Evolutionary conservation across 2,888 invertebrate species (phyloP).

Genomic region (Tanypteryx hageni): DNA sequence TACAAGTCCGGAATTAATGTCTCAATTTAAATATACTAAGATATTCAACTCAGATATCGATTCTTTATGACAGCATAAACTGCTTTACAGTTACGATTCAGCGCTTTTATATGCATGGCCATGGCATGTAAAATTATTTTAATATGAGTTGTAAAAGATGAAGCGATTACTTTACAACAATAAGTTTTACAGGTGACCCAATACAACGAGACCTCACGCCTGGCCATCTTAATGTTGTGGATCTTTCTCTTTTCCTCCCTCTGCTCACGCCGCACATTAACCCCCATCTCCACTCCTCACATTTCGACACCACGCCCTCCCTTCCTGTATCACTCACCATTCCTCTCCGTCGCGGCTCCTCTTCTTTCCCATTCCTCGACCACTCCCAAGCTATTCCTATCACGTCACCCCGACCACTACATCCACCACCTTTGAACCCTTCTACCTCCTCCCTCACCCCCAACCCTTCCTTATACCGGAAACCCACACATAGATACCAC

Average conservation of each 20-base stretch:
- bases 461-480: not conserved
- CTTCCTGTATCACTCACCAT: not conserved
- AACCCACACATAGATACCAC: not conserved
- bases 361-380: not conserved
- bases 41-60: too few relatives aligned
- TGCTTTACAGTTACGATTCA: too few relatives aligned
- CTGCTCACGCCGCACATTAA: not conserved
- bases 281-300: not conserved
- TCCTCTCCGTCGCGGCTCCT: not conserved
- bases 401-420: conserved; percentile 28
- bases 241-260: not conserved
- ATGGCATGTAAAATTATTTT: too few relatives aligned
- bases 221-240: too few relatives aligned
- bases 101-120: too few relatives aligned
- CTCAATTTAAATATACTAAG: too few relatives aligned
- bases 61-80: too few relatives aligned
- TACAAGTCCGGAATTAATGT: too few relatives aligned
- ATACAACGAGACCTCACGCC: too few relatives aligned
- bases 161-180: too few relatives aligned
- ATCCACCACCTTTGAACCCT: not conserved
- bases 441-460: not conserved
- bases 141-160: too few relatives aligned
- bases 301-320: not conserved
- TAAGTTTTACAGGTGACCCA: too few relatives aligned
- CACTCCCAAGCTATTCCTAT: not conserved